Base-by-base conservation (phyloP, 2,113 vertebrate genomes). In the Centropristis striata region DNA sequence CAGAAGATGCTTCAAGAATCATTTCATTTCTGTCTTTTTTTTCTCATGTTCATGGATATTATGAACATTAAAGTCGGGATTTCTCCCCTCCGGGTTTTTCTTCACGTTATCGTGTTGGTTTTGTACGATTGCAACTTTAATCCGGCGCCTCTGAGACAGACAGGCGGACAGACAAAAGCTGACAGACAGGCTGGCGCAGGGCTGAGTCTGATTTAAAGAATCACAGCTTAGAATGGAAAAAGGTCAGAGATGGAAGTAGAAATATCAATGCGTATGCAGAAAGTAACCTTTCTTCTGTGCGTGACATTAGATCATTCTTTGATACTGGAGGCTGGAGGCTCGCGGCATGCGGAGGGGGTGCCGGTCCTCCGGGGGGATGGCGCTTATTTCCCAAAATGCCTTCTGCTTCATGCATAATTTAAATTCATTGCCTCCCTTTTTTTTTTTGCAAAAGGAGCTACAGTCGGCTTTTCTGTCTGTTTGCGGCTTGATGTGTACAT, bases 271-370 rank as follows among this genome's bases (percentile, higher is more conserved):
- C 51, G 78, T 93, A 92, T 92, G 91, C 92, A 91, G 93, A 91
- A 84, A 90, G 81, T 93, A 94, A 95, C 94, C 93, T 95, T 95
- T 95, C 92, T 77, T 87, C 87, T 86, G 86, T 86, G 88, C 86
- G 84, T 92, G 94, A 93, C 91, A 93, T 94, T 91, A 92, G 90
- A 94, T 93, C 90, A 89, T 85, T 92, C 86, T 93, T 90, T 94
- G 88, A 92, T 94, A 91, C 84, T 50, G 69, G 71, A 73, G 81
- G 88, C 84, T 71, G 42, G 74, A 23, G 57, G 49, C 49, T 59
- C 15, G 41, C 6, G 27, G 68, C 20, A 28, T 46, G 71, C 0
- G 46, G 47, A 4, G 60, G 37, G 63, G 69, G 25, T 13, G 55
- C 15, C 2, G 16, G 64, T 55, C 50, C 87, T 88, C 81, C 5